Evolutionary conservation across 1,140 invertebrate species (phyloP).

Genomic region (Sesamia nonagrioides): DNA sequence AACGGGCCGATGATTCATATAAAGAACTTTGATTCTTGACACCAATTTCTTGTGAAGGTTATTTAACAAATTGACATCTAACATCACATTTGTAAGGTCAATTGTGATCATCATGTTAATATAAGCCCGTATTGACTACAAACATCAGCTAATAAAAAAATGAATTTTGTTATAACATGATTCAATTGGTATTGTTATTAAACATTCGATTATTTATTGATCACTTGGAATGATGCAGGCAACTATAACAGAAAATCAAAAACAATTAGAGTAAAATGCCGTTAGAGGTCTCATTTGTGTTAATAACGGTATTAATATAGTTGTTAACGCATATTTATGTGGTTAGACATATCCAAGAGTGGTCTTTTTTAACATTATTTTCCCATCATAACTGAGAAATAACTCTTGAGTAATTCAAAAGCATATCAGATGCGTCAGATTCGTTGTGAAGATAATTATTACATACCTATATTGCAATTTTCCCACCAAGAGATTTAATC

Average conservation of each 20-base stretch:
- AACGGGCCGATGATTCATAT: background rate
- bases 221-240: background rate
- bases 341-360: slow-evolving; percentile 14
- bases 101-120: slow-evolving; percentile 5
- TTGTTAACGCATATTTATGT: slow-evolving; percentile 16
- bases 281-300: slow-evolving; percentile 42
- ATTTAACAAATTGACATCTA: slow-evolving; percentile 6
- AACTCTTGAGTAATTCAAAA: slow-evolving; percentile 20
- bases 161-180: background rate
- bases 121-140: background rate
- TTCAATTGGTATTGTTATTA: background rate
- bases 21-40: slow-evolving; percentile 1
- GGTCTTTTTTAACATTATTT: slow-evolving; percentile 10
- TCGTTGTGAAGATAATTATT: slow-evolving; percentile 9
- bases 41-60: slow-evolving; percentile 14
- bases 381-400: slow-evolving; percentile 9
- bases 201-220: background rate
- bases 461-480: slow-evolving; percentile 28
- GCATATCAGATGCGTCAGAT: slow-evolving; percentile 30
- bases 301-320: slow-evolving; percentile 10
- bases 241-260: background rate
- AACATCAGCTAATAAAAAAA: background rate
- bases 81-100: slow-evolving; percentile 12
- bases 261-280: slow-evolving; percentile 29
- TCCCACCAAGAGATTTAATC: slow-evolving; percentile 6